Conservation (phyloP, 2,113 vertebrate genomes). For the Zapornia atra region DNA sequence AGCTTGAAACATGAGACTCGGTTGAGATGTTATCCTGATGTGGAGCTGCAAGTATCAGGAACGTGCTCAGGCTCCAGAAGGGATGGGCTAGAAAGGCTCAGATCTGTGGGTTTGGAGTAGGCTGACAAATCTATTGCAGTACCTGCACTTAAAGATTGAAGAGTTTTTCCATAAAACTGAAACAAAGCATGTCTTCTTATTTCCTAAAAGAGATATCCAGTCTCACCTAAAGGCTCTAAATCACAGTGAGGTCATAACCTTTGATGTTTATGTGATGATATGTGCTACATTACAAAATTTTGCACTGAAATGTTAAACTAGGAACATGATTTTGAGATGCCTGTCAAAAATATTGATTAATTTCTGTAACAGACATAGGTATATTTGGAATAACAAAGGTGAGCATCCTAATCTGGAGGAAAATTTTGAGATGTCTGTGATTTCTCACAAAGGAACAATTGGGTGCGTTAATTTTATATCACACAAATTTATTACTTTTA, state of each 20-base stretch:
- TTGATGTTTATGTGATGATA: neutral
- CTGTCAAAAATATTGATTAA: neutral
- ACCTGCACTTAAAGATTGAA: neutral
- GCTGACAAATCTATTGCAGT: neutral
- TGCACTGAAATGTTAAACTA: neutral
- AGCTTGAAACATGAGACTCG: neutral
- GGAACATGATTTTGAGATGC: neutral
- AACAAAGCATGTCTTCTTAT: neutral
- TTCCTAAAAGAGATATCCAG: neutral
- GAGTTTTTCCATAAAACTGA: neutral
- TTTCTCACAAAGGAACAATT: neutral
- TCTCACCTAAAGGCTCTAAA: neutral
- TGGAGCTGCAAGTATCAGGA: neutral
- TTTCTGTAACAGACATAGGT: neutral
- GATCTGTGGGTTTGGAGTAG: neutral
- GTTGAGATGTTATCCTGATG: neutral
- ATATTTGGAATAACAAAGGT: neutral
- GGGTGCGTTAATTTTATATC: neutral
- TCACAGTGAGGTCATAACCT: neutral
- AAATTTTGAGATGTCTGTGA: rapidly evolving
- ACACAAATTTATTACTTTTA: neutral
- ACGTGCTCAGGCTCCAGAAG: neutral
- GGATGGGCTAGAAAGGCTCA: neutral
- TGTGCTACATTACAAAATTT: neutral
- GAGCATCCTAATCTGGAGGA: neutral